These are phyloP conservation scores for Pheosia gnoma DNA, from an alignment of 2,888 invertebrate species.

Conservation along the genomic window DNA sequence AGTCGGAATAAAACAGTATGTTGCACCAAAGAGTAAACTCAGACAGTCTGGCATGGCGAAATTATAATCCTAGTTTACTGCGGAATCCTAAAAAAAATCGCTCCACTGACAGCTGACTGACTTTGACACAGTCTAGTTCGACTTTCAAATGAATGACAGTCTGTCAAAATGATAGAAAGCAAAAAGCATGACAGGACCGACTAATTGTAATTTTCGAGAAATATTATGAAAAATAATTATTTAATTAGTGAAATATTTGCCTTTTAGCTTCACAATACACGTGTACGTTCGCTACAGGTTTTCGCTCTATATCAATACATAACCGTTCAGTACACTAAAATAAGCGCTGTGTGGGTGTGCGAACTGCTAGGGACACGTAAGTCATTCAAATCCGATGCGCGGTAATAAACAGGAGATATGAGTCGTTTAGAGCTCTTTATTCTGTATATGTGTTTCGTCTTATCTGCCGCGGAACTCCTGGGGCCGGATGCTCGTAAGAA, in stretches of 20 bases:
- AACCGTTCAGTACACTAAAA: conserved; percentile 14
- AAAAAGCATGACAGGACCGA: neutral
- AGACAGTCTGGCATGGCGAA: no score
- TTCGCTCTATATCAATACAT: conserved; percentile 12
- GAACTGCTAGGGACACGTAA: conserved; percentile 68
- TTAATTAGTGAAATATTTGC: conserved; percentile 10
- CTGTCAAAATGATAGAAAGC: conserved; percentile 9
- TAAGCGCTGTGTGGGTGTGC: conserved; percentile 12
- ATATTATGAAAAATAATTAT: conserved; percentile 14
- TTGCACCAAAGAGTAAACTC: no score
- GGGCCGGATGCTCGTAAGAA: conserved; percentile 64
- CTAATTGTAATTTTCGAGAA: conserved; percentile 16
- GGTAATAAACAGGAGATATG: conserved; percentile 51
- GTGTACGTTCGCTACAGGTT: conserved; percentile 30
- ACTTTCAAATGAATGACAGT: conserved; percentile 13
- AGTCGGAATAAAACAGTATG: no score
- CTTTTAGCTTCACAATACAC: conserved; percentile 21
- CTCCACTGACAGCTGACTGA: no score
- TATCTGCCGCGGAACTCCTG: conserved; percentile 62
- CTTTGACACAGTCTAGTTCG: no score
- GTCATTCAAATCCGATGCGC: conserved; percentile 47
- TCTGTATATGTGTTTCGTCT: conserved; percentile 57
- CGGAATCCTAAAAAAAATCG: no score
- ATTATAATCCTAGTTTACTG: no score
- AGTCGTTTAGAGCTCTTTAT: conserved; percentile 52